Evolutionary conservation across 35 echinoderm and acorn worm species (phyloP).

Genomic region (Strongylocentrotus purpuratus): DNA sequence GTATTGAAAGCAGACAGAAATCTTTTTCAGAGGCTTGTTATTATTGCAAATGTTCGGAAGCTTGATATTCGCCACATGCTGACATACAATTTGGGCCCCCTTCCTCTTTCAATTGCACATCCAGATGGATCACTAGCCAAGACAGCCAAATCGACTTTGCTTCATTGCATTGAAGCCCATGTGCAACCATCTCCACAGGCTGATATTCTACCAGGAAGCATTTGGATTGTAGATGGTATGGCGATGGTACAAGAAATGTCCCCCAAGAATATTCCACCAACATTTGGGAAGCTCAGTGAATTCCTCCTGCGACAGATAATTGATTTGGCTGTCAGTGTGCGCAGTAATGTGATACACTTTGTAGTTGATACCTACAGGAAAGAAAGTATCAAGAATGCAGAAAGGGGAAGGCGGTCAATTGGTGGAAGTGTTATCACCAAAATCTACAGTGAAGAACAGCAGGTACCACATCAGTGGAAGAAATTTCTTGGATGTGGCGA

Average conservation of each 20-base stretch:
- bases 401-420: no score
- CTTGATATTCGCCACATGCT: constrained; percentile 58
- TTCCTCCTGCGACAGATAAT: constrained; percentile 48
- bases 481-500: no score
- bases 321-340: not conserved
- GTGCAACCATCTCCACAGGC: not conserved
- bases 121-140: not conserved
- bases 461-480: no score
- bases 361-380: no score
- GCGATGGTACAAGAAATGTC: constrained; percentile 64
- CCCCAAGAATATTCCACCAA: constrained; percentile 41
- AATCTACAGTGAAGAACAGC: no score
- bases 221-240: constrained; percentile 75
- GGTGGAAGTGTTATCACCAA: no score
- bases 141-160: constrained; percentile 1
- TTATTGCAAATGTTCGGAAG: constrained; percentile 50
- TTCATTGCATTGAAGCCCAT: constrained; percentile 23
- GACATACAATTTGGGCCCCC: no score
- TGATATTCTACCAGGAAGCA: constrained; percentile 31
- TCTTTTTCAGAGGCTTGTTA: constrained; percentile 58
- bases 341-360: not conserved
- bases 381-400: no score
- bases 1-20: constrained; percentile 20
- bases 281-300: constrained; percentile 49
- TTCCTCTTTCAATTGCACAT: constrained; percentile 16